phyloP scores from a whole-genome alignment of 2,113 vertebrate species.

The Heloderma charlesbogerti region DNA sequence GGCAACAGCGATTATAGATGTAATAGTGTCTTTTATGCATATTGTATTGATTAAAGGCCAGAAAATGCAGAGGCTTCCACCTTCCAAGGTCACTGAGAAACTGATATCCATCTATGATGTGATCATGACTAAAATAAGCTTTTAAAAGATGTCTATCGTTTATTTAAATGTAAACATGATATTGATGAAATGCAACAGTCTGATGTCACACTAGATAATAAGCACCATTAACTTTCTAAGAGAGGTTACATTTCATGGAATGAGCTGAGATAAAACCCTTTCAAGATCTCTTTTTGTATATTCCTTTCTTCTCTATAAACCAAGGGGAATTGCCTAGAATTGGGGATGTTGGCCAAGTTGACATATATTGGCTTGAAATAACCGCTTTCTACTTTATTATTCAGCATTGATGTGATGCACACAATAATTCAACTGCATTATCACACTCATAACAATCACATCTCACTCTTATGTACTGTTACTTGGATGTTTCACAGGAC shows the following conservation, averaged over 20 bases:
- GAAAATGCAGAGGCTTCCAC: neutral
- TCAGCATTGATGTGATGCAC: constrained; percentile 15
- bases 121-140: neutral
- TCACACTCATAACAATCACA: neutral
- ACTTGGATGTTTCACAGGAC: neutral
- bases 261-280: neutral
- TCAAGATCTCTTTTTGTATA: neutral
- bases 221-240: neutral
- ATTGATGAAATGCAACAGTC: neutral
- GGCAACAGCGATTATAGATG: constrained; percentile 6
- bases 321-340: constrained; percentile 7
- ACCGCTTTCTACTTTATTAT: neutral
- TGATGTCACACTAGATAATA: neutral
- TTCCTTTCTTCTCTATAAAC: neutral
- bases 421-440: neutral
- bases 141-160: constrained; percentile 10
- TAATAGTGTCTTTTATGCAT: neutral
- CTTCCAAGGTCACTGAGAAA: constrained; percentile 26
- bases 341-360: neutral
- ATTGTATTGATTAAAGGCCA: constrained; percentile 50
- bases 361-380: constrained; percentile 6
- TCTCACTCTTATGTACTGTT: neutral
- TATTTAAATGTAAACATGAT: neutral
- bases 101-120: neutral
- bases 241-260: neutral